A percentile compares a stretch with the other conserved stretches of the same genome.
Conservation (phyloP, 2,888 invertebrate species). For the Acleris laterana region DNA sequence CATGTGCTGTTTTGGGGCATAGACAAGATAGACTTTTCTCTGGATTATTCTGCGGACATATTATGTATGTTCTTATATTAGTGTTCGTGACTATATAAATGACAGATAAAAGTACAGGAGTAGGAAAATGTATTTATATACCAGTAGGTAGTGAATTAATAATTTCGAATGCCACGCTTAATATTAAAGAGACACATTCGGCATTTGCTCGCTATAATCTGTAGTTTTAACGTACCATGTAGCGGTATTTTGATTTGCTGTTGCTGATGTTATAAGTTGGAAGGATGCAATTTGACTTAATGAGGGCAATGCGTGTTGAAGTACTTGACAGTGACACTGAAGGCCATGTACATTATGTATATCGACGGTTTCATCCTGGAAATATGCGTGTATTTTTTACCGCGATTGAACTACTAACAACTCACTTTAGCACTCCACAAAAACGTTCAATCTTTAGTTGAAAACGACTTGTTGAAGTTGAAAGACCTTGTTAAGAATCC, state of each 20-base stretch:
- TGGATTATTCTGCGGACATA: too few species aligned
- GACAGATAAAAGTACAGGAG: too few species aligned
- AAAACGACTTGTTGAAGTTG: slow-evolving; percentile 23
- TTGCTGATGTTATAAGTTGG: background rate
- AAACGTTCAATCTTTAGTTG: slow-evolving; percentile 14
- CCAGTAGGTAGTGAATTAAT: too few species aligned
- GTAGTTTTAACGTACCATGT: background rate
- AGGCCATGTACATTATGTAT: slow-evolving; percentile 5
- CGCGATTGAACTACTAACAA: slow-evolving; percentile 13
- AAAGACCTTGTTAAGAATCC: slow-evolving; percentile 30
- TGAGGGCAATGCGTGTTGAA: slow-evolving; percentile 9
- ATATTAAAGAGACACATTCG: too few species aligned
- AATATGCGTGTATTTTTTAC: slow-evolving; percentile 5
- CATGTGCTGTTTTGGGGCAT: too few species aligned
- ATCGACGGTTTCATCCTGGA: slow-evolving; percentile 9
- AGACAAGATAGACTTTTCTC: too few species aligned
- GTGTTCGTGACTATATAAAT: too few species aligned
- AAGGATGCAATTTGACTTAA: background rate
- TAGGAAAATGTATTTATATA: too few species aligned
- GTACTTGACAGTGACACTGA: slow-evolving; percentile 2
- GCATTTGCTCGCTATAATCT: background rate
- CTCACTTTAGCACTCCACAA: slow-evolving; percentile 20
- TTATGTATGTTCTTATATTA: too few species aligned
- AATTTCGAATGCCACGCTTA: too few species aligned
- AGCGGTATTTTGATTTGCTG: background rate